A percentile compares a stretch with the other conserved stretches of the same genome.
phyloP scores from a whole-genome alignment of 2,113 vertebrate genomes.

The Eira barbara region DNA sequence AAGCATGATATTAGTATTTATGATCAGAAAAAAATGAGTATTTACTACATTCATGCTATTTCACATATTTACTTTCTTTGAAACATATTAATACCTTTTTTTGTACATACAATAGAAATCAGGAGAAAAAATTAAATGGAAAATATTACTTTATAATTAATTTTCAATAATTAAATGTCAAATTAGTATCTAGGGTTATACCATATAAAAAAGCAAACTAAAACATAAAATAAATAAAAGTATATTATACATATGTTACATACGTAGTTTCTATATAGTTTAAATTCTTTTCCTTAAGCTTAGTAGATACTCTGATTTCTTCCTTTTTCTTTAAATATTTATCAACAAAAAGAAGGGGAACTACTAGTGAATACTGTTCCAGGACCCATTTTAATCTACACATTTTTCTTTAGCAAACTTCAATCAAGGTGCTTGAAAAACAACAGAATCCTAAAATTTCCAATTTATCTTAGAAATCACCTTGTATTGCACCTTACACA shows the following conservation, averaged over 20 bases:
- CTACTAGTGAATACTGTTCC: neutral
- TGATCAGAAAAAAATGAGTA: neutral
- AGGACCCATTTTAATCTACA: neutral
- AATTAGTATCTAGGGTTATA: neutral
- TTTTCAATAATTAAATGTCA: neutral
- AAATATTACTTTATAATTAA: neutral
- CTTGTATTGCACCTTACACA: neutral
- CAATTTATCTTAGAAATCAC: neutral
- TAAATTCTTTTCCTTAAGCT: neutral
- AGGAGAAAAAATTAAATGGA: neutral
- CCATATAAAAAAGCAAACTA: neutral
- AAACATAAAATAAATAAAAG: neutral
- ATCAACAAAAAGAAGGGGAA: neutral
- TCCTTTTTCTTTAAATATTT: neutral
- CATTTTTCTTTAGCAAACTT: neutral
- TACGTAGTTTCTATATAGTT: neutral
- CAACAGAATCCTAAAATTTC: neutral
- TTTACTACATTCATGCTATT: neutral
- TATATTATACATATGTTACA: neutral
- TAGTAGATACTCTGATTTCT: neutral
- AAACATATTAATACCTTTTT: neutral
- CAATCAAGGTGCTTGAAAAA: neutral
- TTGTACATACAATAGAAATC: neutral
- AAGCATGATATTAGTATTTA: neutral
- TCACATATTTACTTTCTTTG: neutral